Percentiles rank a stretch among this genome's conserved stretches.
Evolutionary conservation across 2,888 invertebrate genomes (phyloP).

Genomic region (Malthinus flaveolus): DNA sequence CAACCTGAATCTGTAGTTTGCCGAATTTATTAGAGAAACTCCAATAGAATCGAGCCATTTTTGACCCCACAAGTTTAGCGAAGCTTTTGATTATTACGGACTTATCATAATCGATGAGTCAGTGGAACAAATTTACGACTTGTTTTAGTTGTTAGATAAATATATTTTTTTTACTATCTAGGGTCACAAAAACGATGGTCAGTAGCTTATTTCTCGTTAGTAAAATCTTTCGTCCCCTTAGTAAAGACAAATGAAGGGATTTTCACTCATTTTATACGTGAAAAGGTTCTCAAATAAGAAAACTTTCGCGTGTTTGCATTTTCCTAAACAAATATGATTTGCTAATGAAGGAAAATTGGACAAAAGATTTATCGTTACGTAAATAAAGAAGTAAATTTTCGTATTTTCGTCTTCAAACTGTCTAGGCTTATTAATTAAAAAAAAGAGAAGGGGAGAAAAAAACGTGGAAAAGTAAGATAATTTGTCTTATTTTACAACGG

Average conservation of each 20-base stretch:
- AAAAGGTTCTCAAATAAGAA: conserved; percentile 39
- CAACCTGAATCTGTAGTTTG: too few species aligned
- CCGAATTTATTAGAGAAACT: too few species aligned
- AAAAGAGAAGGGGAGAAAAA: too few species aligned
- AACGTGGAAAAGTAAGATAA: too few species aligned
- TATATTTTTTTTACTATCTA: conserved; percentile 41
- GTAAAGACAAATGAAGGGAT: conserved; percentile 54
- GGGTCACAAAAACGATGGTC: conserved; percentile 36
- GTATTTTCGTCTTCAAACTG: too few species aligned
- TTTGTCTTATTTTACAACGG: too few species aligned
- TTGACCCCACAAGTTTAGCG: conserved; percentile 35
- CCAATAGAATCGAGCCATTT: too few species aligned
- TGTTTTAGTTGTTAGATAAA: conserved; percentile 40
- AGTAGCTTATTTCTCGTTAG: conserved; percentile 46
- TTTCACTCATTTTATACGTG: conserved; percentile 50
- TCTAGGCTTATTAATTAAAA: too few species aligned
- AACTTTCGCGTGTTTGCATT: conserved; percentile 7
- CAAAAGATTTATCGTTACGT: too few species aligned
- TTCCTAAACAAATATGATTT: neutral
- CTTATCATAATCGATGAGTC: conserved; percentile 37
- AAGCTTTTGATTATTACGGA: conserved; percentile 30
- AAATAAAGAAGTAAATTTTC: too few species aligned
- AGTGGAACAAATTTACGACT: conserved; percentile 43
- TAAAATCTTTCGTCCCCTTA: conserved; percentile 51
- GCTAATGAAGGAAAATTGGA: neutral